phyloP scores from a whole-genome alignment of 2,113 vertebrate species.

The Motacilla tschutschensis region DNA sequence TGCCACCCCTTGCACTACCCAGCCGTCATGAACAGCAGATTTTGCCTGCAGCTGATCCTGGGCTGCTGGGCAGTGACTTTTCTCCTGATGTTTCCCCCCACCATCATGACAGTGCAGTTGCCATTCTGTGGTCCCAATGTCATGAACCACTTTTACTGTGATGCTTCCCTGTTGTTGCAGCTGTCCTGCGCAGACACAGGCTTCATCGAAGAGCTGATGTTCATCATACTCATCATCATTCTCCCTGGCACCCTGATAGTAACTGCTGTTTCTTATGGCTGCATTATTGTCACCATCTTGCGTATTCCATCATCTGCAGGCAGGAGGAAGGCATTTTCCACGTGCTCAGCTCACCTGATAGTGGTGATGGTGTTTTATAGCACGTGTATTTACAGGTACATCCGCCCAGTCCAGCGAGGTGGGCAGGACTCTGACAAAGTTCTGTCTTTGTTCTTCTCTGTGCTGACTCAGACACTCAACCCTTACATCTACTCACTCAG shows the following conservation, averaged over 20 bases:
- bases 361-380: conserved; percentile 51
- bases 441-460: conserved; percentile 47
- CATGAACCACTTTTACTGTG: conserved; percentile 41
- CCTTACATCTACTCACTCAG: conserved; percentile 20
- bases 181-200: background rate
- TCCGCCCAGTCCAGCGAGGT: background rate
- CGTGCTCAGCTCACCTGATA: conserved; percentile 49
- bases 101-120: background rate
- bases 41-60: background rate
- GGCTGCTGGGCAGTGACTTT: conserved; percentile 3
- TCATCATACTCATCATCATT: background rate
- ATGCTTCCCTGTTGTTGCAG: background rate
- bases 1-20: conserved; percentile 29
- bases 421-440: conserved; percentile 33
- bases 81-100: background rate
- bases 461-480: conserved; percentile 49
- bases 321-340: conserved; percentile 47
- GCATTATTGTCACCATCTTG: conserved; percentile 25
- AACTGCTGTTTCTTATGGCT: conserved; percentile 24
- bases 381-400: conserved; percentile 42
- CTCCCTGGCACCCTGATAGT: background rate
- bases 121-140: conserved; percentile 24
- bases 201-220: background rate
- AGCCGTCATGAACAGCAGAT: background rate
- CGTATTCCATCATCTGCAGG: conserved; percentile 14